A percentile compares a stretch with the other conserved stretches of the same genome.
Conservation (phyloP, 2,113 vertebrate species). For the Malurus melanocephalus region DNA sequence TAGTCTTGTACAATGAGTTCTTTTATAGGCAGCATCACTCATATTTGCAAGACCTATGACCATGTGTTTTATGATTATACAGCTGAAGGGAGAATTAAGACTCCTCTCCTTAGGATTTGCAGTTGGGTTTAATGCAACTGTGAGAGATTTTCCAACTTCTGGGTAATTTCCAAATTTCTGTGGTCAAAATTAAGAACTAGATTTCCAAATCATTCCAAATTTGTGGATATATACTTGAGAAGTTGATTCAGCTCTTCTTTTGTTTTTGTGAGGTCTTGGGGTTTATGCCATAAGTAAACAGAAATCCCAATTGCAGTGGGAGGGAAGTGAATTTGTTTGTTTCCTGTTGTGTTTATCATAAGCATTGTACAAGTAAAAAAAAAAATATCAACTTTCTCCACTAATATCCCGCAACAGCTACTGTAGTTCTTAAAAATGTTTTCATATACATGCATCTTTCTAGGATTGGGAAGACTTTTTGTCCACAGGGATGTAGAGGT, state of each 20-base stretch:
- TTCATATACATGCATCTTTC: background rate
- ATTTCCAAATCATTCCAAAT: background rate
- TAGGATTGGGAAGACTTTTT: background rate
- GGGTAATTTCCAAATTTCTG: background rate
- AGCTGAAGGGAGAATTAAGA: background rate
- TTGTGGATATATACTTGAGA: background rate
- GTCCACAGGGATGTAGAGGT: background rate
- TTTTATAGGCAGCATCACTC: background rate
- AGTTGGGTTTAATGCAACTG: background rate
- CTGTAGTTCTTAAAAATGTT: background rate
- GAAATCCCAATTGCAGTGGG: background rate
- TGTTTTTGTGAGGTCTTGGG: background rate
- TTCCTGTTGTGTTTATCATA: background rate
- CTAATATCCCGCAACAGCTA: background rate
- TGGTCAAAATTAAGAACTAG: background rate
- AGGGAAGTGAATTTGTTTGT: background rate
- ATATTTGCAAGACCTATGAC: rapidly evolving
- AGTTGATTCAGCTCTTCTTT: background rate
- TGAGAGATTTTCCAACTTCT: background rate
- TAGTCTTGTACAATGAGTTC: background rate
- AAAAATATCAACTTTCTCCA: background rate
- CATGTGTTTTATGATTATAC: background rate
- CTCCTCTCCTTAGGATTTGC: background rate
- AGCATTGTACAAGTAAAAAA: background rate
- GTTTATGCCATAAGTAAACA: background rate